Evolutionary conservation across 2,113 vertebrate genomes (phyloP), one percentile per base, ranked within the genome.

Genomic region (Pipa parva): DNA sequence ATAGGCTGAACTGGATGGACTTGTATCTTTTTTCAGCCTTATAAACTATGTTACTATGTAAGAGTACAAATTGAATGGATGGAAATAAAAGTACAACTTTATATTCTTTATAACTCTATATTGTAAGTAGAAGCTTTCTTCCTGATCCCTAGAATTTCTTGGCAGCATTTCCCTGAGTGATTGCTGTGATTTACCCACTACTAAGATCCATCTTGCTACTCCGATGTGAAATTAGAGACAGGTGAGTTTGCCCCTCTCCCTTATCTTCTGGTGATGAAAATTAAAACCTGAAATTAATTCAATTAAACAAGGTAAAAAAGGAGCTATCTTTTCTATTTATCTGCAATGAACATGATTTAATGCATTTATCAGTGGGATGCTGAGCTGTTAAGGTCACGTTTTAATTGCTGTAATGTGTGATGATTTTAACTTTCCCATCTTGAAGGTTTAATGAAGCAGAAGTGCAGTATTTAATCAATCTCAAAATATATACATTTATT

Each of bases 181-280:
- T 26, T 29, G 55, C 71, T 27, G 24, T 72, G 75, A 80, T 73
- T 80, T 75, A 74, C 58, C 37, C 20, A 60, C 27, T 42, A 55
- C 52, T 59, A n/a, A 37, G 61, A 75, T 72, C 49, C 74, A 73
- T 76, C 50, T 29, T 31, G 26, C 17, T 31, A 59, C 63, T 20
- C 9, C 42, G 49, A 36, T 11, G 7, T 59, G 5, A 27, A 75
- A 54, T 73, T 31, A 58, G 0, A n/a, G 52, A 26, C 42, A 6
- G 18, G 3, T 1, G 1, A 49, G 46, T 21, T 50, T 8, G 51
- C 25, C 62, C 60, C 75, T 58, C 67, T 67, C 72, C 63, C 55
- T n/a, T 39, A 21, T 56, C 54, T 55, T 48, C 39, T 4, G 26
- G 25, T 52, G 17, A 27, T 54, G 4, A 74, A 72, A 75, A 73